Percentiles rank a stretch among this genome's conserved stretches.
Evolutionary conservation across 2,888 invertebrate genomes (phyloP).

Genomic region (Netelia inedita): DNA sequence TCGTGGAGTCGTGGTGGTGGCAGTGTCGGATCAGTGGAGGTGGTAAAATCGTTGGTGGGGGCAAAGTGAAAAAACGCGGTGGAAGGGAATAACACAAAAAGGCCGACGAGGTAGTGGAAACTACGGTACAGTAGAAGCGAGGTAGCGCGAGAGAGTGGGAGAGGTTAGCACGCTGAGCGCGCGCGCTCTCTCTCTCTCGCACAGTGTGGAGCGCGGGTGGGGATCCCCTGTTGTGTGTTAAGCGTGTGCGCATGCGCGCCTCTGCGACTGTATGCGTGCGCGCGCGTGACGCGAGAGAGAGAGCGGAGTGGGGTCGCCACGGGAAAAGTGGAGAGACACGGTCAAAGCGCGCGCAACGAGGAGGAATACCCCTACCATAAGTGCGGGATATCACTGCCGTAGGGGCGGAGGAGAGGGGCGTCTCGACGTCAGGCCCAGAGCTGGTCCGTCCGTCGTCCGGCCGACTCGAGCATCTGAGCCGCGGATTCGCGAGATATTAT

Average conservation of each 20-base stretch:
- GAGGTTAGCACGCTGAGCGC: constrained; percentile 46
- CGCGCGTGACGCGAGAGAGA: constrained; percentile 45
- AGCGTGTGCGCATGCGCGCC: constrained; percentile 1
- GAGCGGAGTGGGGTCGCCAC: not conserved
- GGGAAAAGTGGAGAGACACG: constrained; percentile 40
- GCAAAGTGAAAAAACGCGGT: constrained; percentile 39
- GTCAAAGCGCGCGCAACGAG: constrained; percentile 70
- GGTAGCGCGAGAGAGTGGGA: constrained; percentile 55
- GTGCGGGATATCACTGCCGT: constrained; percentile 43
- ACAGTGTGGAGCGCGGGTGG: not conserved
- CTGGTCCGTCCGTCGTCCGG: constrained; percentile 85
- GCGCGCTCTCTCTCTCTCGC: constrained; percentile 51
- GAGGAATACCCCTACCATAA: constrained; percentile 66
- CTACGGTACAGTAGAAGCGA: constrained; percentile 1
- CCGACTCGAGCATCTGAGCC: constrained; percentile 83
- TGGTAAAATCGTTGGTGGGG: constrained; percentile 24
- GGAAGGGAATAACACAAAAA: not conserved
- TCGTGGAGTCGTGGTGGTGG: not conserved
- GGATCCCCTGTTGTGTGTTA: not conserved
- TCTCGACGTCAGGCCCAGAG: constrained; percentile 82
- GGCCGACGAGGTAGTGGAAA: not conserved
- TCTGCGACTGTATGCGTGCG: constrained; percentile 13
- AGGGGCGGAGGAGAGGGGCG: constrained; percentile 75
- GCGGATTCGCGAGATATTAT: constrained; percentile 80
- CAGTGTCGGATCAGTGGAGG: constrained; percentile 68